Evolutionary conservation across 37 sponge, comb jelly and placozoan genomes (phyloP), one percentile per base, ranked within the genome.

Genomic region (Crambe crambe): DNA sequence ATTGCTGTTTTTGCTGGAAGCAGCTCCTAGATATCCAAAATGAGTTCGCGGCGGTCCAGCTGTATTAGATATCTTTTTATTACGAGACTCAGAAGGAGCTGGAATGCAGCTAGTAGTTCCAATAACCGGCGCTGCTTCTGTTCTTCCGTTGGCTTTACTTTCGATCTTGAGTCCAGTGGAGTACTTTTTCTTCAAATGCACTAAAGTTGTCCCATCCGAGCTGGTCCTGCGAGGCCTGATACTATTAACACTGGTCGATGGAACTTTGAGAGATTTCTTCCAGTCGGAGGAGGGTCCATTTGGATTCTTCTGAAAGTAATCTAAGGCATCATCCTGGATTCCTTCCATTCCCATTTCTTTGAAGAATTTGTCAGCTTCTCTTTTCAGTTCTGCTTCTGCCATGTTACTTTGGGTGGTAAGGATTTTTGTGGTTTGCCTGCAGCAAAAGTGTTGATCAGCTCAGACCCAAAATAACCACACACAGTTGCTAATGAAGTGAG

Each of bases 381-480:
- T 36, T 32, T 83, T 79, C 9, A 91, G 36, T 25, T 91, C 86
- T 29, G 88, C 80, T 43, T 85, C 86, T 9, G 86, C 41, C 86
- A 85, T 85, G 21, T 56, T 57, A 9, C 21, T n/a, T n/a, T n/a
- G n/a, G n/a, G n/a, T n/a, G n/a, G n/a, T n/a, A n/a, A n/a, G n/a
- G n/a, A n/a, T n/a, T n/a, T n/a, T n/a, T n/a, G n/a, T n/a, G n/a
- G n/a, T n/a, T n/a, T n/a, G n/a, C n/a, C n/a, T n/a, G n/a, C n/a
- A n/a, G n/a, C n/a, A n/a, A n/a, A n/a, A n/a, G n/a, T n/a, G n/a
- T n/a, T n/a, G n/a, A n/a, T n/a, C n/a, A n/a, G n/a, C n/a, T n/a
- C n/a, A n/a, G n/a, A n/a, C n/a, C n/a, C n/a, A n/a, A n/a, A n/a
- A n/a, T n/a, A n/a, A n/a, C n/a, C n/a, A n/a, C n/a, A n/a, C n/a